Base-by-base conservation (phyloP, 2,113 vertebrate species). In the Nansenia antarctica region DNA sequence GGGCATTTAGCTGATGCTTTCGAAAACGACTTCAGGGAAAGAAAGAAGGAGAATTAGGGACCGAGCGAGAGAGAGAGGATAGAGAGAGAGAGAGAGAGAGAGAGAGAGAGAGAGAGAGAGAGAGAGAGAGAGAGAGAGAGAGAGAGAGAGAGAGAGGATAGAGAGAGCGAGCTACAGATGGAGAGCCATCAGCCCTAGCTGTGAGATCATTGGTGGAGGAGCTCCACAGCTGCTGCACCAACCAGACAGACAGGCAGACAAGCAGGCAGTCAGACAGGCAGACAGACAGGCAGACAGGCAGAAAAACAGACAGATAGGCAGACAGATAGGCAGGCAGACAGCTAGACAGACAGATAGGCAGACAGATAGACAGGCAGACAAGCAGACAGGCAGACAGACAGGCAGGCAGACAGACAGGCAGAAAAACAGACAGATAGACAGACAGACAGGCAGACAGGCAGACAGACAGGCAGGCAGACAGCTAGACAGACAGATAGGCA, bases 1-100 rank as follows among this genome's bases (percentile, higher is more conserved):
- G n/a, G 9, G 11, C n/a, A n/a, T n/a, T n/a, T n/a, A n/a, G n/a
- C n/a, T n/a, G n/a, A n/a, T n/a, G n/a, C n/a, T n/a, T n/a, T n/a
- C n/a, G n/a, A n/a, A n/a, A n/a, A n/a, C n/a, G n/a, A n/a, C n/a
- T n/a, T n/a, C n/a, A 85, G 15, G 32, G 31, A 58, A 11, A 27
- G 71, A 47, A 80, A 70, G 83, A 83, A 85, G 22, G n/a, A 31
- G 68, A 58, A 30, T 20, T 9, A 73, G n/a, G 0, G 20, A 42
- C 20, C 32, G n/a, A 18, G 30, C 6, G 9, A 39, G 9, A 26
- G 22, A 57, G 49, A 47, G 9, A 27, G 32, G 5, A 34, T 20
- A 63, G n/a, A 24, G 62, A 6, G 37, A 57, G 2, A 14, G 2
- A 11, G 47, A 65, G 31, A 29, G 5, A 59, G 53, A 4, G n/a